phyloP scores from a whole-genome alignment of 2,113 vertebrate species.

The Colossoma macropomum region DNA sequence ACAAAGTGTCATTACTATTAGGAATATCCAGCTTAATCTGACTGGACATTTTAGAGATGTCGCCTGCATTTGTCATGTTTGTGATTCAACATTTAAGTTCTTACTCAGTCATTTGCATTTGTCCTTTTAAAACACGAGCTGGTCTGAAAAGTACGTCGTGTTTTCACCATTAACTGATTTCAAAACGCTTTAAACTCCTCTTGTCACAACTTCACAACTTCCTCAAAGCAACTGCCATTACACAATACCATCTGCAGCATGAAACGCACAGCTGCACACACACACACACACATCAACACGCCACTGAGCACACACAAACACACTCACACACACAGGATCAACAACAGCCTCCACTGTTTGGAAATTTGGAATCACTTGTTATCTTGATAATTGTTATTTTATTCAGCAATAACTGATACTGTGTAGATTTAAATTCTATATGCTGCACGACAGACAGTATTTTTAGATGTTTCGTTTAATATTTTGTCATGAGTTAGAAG shows the following conservation, averaged over 20 bases:
- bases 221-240: constrained; percentile 55
- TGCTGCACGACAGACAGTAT: too few relatives aligned
- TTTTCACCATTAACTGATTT: constrained; percentile 32
- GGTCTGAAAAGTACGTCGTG: constrained; percentile 3
- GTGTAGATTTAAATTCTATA: too few relatives aligned
- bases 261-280: constrained; percentile 33
- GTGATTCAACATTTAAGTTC: not conserved
- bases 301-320: constrained; percentile 6
- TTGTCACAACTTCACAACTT: constrained; percentile 55
- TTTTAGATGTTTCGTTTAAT: too few relatives aligned
- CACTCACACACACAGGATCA: not conserved
- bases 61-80: not conserved
- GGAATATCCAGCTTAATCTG: not conserved
- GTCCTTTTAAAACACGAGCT: not conserved
- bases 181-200: constrained; percentile 39
- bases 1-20: not conserved
- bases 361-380: too few relatives aligned
- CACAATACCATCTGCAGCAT: constrained; percentile 42
- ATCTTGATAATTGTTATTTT: not conserved
- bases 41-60: not conserved
- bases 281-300: constrained; percentile 29
- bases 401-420: too few relatives aligned
- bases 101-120: not conserved
- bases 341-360: not conserved
- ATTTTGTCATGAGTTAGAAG: too few relatives aligned